phyloP scores from a whole-genome alignment of 2,888 invertebrate species.

The Eilema depressum region DNA sequence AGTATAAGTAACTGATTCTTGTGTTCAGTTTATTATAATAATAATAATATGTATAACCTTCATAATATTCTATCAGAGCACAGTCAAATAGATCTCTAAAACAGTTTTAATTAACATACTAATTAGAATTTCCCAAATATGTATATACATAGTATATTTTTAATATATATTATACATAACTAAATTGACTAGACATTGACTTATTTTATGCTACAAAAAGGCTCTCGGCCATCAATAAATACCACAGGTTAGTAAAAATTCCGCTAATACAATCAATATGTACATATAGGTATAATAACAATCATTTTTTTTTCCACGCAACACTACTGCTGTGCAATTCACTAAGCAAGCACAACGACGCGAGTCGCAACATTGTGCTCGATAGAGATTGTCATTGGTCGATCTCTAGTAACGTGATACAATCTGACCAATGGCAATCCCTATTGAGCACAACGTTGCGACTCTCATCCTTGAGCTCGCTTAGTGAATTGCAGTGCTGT shows the following conservation, averaged over 20 bases:
- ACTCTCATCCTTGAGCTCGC: too few relatives aligned
- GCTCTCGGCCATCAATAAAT: constrained; percentile 29
- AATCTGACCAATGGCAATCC: too few relatives aligned
- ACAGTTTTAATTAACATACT: background rate
- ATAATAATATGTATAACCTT: background rate
- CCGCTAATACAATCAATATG: constrained; percentile 20
- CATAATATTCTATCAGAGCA: background rate
- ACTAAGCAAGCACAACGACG: too few relatives aligned
- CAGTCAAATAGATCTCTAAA: background rate
- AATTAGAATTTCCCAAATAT: constrained; percentile 34
- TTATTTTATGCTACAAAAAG: constrained; percentile 48
- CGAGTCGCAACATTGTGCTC: too few relatives aligned
- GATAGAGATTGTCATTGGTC: too few relatives aligned
- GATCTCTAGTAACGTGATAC: too few relatives aligned
- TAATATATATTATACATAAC: constrained; percentile 32
- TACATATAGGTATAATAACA: constrained; percentile 1
- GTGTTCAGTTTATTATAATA: background rate
- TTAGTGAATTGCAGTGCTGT: too few relatives aligned
- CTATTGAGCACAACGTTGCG: too few relatives aligned
- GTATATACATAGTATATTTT: constrained; percentile 22
- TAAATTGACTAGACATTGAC: constrained; percentile 55
- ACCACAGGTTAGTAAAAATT: constrained; percentile 38
- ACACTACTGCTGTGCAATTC: too few relatives aligned
- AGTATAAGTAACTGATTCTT: background rate
- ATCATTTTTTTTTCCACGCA: background rate